Percentiles rank a stretch among this genome's conserved stretches.
phyloP scores from a whole-genome alignment of 2,888 invertebrate species.

The Agapostemon virescens region DNA sequence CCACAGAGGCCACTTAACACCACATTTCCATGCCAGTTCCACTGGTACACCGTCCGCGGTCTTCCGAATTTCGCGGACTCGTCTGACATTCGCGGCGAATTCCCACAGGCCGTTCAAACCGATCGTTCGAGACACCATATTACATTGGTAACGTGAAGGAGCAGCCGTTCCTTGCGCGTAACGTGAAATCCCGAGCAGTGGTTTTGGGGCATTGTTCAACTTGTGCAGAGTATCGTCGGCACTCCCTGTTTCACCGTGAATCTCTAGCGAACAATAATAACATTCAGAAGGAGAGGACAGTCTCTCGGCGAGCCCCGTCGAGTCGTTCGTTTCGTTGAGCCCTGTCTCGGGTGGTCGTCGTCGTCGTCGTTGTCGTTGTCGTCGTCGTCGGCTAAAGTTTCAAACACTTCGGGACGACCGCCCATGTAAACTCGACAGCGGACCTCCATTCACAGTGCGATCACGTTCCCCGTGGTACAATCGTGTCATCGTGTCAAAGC shows the following conservation, averaged over 20 bases:
- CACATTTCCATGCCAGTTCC: slow-evolving; percentile 49
- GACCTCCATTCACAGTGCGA: slow-evolving; percentile 44
- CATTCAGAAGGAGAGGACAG: slow-evolving; percentile 11
- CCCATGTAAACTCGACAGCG: slow-evolving; percentile 23
- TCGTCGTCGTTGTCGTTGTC: slow-evolving; percentile 25
- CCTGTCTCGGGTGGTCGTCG: not conserved
- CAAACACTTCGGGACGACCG: slow-evolving; percentile 5
- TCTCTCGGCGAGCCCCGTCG: slow-evolving; percentile 9
- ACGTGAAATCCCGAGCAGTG: slow-evolving; percentile 37
- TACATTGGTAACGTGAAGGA: slow-evolving; percentile 32
- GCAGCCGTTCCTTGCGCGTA: slow-evolving; percentile 36
- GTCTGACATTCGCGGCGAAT: slow-evolving; percentile 32
- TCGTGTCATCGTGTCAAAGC: slow-evolving; percentile 69
- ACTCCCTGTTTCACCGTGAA: slow-evolving; percentile 63
- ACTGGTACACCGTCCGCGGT: slow-evolving; percentile 38
- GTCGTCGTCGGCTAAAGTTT: slow-evolving; percentile 14
- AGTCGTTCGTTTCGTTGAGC: slow-evolving; percentile 1
- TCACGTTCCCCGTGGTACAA: slow-evolving; percentile 58
- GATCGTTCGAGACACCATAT: slow-evolving; percentile 37
- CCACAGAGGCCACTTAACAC: slow-evolving; percentile 52
- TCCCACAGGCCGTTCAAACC: slow-evolving; percentile 18
- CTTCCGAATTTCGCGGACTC: slow-evolving; percentile 24
- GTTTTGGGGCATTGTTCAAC: slow-evolving; percentile 57
- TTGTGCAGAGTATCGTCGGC: slow-evolving; percentile 57
- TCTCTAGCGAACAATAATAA: slow-evolving; percentile 42